Conservation (phyloP, 2,113 vertebrate species). For the Dipodomys spectabilis region DNA sequence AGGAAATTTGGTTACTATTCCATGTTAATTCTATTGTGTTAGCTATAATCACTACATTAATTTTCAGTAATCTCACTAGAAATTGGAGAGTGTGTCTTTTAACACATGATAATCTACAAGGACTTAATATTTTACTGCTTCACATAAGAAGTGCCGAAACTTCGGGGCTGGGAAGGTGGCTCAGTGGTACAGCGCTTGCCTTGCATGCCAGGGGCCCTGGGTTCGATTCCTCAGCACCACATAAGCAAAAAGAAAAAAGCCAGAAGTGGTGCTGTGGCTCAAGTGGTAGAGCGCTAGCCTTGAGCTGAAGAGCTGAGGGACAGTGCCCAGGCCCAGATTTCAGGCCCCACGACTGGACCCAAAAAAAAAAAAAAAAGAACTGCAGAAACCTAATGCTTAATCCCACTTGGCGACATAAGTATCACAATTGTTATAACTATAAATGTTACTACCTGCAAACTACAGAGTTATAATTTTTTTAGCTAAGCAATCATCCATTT, state of each 20-base stretch:
- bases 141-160: background rate
- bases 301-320: too few relatives aligned
- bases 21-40: background rate
- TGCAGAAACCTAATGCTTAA: background rate
- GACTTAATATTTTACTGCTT: background rate
- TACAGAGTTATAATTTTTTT: background rate
- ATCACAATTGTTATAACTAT: background rate
- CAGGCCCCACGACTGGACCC: too few relatives aligned
- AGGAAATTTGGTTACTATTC: background rate
- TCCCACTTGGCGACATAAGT: background rate
- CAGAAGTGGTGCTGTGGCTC: too few relatives aligned
- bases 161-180: too few relatives aligned
- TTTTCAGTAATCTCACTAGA: background rate
- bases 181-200: too few relatives aligned
- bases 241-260: too few relatives aligned
- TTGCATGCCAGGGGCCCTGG: too few relatives aligned
- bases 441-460: background rate
- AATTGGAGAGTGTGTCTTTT: background rate
- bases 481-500: background rate
- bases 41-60: background rate
- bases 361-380: conserved; percentile 28
- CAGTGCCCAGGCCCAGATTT: too few relatives aligned
- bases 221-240: too few relatives aligned
- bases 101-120: background rate
- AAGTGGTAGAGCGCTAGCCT: too few relatives aligned